Conservation (phyloP, 2,888 invertebrate genomes). For the Oxystoma pomonae region DNA sequence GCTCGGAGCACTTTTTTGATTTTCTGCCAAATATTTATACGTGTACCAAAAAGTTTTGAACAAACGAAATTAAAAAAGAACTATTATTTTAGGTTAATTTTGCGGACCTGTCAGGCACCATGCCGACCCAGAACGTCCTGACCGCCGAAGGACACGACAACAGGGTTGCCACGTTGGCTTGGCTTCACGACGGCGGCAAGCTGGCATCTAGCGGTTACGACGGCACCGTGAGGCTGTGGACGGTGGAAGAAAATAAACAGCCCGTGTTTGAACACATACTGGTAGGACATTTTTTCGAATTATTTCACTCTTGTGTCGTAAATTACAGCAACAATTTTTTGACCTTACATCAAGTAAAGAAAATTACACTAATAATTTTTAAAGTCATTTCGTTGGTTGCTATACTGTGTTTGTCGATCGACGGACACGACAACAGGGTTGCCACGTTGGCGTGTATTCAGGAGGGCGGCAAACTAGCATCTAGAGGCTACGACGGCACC, state of each 20-base stretch:
- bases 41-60: no score
- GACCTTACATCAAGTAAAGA: no score
- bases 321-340: no score
- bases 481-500: slow-evolving; percentile 60
- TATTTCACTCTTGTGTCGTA: no score
- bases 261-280: slow-evolving; percentile 51
- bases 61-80: no score
- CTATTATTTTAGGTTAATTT: slow-evolving; percentile 38
- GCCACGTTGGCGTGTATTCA: slow-evolving; percentile 47
- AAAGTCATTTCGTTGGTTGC: no score
- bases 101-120: slow-evolving; percentile 53
- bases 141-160: slow-evolving; percentile 56
- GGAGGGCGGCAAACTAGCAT: slow-evolving; percentile 50
- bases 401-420: no score
- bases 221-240: slow-evolving; percentile 59
- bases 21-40: no score
- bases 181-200: slow-evolving; percentile 47
- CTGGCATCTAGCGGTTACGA: slow-evolving; percentile 58
- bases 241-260: slow-evolving; percentile 42
- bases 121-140: slow-evolving; percentile 35
- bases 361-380: no score
- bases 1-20: no score
- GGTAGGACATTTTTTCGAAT: no score
- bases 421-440: slow-evolving; percentile 53
- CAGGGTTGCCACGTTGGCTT: slow-evolving; percentile 42